phyloP scores from a whole-genome alignment of 2,797 vertebrate species.

The Dallia pectoralis region DNA sequence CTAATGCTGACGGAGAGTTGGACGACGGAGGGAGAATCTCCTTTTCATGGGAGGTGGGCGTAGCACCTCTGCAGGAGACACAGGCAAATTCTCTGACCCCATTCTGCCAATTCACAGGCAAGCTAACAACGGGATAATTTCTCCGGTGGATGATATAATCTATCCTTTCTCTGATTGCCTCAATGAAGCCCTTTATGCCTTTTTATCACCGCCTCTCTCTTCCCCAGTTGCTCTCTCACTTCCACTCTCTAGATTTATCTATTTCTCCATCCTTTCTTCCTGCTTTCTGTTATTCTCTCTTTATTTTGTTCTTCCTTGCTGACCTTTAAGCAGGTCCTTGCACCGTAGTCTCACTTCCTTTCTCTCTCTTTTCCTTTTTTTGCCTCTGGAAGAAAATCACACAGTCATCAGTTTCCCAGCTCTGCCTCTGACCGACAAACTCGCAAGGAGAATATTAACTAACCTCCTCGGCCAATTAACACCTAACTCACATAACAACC shows the following conservation, averaged over 20 bases:
- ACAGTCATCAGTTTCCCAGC: conserved; percentile 80
- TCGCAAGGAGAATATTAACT: conserved; percentile 81
- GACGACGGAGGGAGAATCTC: neutral
- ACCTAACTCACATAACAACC: conserved; percentile 79
- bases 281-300: conserved; percentile 32
- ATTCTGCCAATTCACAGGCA: conserved; percentile 64
- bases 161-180: conserved; percentile 68
- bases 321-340: conserved; percentile 65
- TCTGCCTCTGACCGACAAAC: conserved; percentile 72
- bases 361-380: conserved; percentile 27
- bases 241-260: conserved; percentile 1
- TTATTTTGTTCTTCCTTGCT: conserved; percentile 48
- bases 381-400: conserved; percentile 73
- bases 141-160: conserved; percentile 71
- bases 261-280: conserved; percentile 38
- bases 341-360: conserved; percentile 51
- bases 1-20: conserved; percentile 4
- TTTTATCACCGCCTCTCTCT: conserved; percentile 60
- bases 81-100: conserved; percentile 53
- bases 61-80: conserved; percentile 37
- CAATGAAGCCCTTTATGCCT: conserved; percentile 69
- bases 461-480: conserved; percentile 79
- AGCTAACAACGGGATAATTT: conserved; percentile 71
- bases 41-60: conserved; percentile 27
- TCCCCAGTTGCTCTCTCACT: neutral